These are phyloP conservation scores for Gallinago solitaria DNA, from an alignment of 2,797 vertebrate genomes.

Conservation along the genomic window DNA sequence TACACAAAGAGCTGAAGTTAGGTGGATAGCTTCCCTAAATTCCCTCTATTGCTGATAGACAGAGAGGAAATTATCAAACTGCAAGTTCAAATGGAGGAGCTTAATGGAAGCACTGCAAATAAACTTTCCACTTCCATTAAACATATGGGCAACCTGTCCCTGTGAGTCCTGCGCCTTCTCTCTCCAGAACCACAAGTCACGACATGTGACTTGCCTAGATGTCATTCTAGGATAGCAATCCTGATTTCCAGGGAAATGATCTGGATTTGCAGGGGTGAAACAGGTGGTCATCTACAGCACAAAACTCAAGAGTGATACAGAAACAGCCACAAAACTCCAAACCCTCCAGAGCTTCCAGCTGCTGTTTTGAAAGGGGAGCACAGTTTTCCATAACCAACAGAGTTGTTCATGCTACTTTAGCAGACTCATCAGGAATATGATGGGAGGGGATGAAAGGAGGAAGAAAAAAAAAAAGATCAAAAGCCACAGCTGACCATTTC, in stretches of 20 bases:
- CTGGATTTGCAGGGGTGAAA: background rate
- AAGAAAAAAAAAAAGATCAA: background rate
- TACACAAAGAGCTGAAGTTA: background rate
- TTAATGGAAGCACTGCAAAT: background rate
- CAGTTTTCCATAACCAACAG: background rate
- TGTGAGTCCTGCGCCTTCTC: background rate
- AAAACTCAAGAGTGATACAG: background rate
- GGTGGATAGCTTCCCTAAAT: background rate
- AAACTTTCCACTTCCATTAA: background rate
- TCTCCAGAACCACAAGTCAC: background rate
- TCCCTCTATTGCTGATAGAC: background rate
- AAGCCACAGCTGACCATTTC: background rate
- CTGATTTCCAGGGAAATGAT: background rate
- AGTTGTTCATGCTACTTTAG: background rate
- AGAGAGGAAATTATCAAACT: background rate
- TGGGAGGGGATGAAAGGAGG: fast-evolving
- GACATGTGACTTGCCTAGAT: background rate
- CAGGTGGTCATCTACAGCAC: background rate
- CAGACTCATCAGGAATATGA: background rate
- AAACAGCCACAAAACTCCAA: background rate
- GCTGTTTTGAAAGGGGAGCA: background rate
- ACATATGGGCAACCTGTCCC: background rate
- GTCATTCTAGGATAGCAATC: background rate
- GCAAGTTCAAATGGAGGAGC: background rate
- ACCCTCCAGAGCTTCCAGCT: background rate